Evolutionary conservation across 2,888 invertebrate genomes (phyloP).

Genomic region (Mythimna vitellina): DNA sequence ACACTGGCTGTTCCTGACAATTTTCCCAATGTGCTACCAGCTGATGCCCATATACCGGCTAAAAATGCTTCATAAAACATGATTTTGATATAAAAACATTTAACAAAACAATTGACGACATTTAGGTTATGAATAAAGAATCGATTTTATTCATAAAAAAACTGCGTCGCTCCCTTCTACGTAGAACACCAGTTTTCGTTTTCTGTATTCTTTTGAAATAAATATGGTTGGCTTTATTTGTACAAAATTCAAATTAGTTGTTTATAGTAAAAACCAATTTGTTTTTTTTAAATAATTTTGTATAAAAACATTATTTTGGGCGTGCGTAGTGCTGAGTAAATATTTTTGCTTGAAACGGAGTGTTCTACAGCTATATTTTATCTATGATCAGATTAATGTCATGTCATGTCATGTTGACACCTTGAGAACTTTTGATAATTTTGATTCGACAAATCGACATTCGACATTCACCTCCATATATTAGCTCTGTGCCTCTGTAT

Average conservation of each 20-base stretch:
- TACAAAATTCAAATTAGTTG: rapidly evolving
- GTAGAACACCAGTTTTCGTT: neutral
- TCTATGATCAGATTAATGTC: conserved; percentile 20
- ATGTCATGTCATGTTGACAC: conserved; percentile 24
- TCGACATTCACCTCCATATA: no score
- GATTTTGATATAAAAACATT: conserved; percentile 67
- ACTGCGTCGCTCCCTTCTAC: conserved; percentile 23
- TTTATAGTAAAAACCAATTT: neutral
- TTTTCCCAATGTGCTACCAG: conserved; percentile 92
- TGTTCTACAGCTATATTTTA: neutral
- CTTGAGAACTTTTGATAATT: conserved; percentile 12
- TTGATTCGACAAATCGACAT: no score
- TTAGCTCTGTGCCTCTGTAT: conserved; percentile 1
- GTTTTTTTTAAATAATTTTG: neutral
- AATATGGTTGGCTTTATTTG: neutral
- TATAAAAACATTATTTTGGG: rapidly evolving
- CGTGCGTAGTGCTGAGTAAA: neutral
- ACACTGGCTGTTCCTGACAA: conserved; percentile 86
- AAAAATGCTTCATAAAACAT: conserved; percentile 89
- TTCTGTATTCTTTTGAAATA: neutral
- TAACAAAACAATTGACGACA: conserved; percentile 51
- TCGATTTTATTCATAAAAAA: conserved; percentile 58
- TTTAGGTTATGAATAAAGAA: conserved; percentile 55
- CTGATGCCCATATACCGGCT: conserved; percentile 91
- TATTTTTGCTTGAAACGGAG: conserved; percentile 26